Evolutionary conservation across 2,888 invertebrate genomes (phyloP).

Genomic region (Coelinius sp.): DNA sequence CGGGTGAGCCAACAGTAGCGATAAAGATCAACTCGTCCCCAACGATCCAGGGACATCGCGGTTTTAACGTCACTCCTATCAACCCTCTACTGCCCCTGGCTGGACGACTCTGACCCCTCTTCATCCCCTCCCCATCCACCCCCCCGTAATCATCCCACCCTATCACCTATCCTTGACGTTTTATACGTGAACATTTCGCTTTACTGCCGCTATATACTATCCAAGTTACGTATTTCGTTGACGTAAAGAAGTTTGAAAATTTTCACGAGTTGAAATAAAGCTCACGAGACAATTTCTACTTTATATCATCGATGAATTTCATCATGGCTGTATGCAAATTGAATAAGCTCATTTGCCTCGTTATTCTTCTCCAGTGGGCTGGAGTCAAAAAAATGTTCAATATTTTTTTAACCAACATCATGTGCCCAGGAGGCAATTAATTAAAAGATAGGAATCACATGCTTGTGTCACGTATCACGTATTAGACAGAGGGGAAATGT

Average conservation of each 20-base stretch:
- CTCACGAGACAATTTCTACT: slow-evolving; percentile 39
- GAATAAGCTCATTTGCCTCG: slow-evolving; percentile 4
- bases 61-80: slow-evolving; percentile 59
- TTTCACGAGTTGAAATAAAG: slow-evolving; percentile 4
- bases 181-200: slow-evolving; percentile 60
- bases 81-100: slow-evolving; percentile 42
- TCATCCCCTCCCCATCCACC: slow-evolving; percentile 29
- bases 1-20: slow-evolving; percentile 36
- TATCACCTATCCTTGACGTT: slow-evolving; percentile 45
- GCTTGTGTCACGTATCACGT: slow-evolving; percentile 46
- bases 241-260: slow-evolving; percentile 25
- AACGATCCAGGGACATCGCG: slow-evolving; percentile 51
- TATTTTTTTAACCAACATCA: slow-evolving; percentile 15
- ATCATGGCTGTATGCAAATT: background rate
- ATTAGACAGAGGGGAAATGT: slow-evolving; percentile 41
- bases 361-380: background rate
- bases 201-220: slow-evolving; percentile 55
- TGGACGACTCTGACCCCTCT: slow-evolving; percentile 24
- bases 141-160: background rate
- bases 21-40: slow-evolving; percentile 63
- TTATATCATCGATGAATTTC: slow-evolving; percentile 19
- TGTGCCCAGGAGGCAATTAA: slow-evolving; percentile 45
- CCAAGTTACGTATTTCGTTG: slow-evolving; percentile 36
- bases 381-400: slow-evolving; percentile 12
- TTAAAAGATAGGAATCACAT: slow-evolving; percentile 48